A percentile compares a stretch with the other conserved stretches of the same genome.
phyloP scores from a whole-genome alignment of 2,113 vertebrate species.

The Platycercus adscitus region DNA sequence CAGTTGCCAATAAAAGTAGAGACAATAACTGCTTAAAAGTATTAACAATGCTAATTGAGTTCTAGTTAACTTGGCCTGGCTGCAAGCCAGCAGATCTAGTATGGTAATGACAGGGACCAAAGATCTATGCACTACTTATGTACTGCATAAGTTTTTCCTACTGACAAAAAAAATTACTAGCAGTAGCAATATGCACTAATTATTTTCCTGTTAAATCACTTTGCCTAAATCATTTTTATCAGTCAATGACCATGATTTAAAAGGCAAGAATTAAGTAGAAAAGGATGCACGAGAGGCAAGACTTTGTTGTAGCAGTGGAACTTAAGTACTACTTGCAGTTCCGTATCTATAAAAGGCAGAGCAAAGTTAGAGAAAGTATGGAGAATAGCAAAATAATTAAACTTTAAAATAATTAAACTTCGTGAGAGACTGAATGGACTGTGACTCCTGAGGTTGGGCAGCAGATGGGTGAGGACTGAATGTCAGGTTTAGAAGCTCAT shows the following conservation, averaged over 20 bases:
- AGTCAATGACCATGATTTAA: background rate
- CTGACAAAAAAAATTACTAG: background rate
- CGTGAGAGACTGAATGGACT: background rate
- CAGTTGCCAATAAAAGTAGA: slow-evolving; percentile 12
- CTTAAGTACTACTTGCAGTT: background rate
- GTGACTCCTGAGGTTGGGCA: background rate
- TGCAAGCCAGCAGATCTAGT: background rate
- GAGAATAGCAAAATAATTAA: background rate
- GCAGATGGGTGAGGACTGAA: background rate
- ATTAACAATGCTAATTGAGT: slow-evolving; percentile 37
- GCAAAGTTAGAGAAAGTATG: background rate
- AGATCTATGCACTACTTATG: background rate
- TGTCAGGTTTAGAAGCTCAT: background rate
- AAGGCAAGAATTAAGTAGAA: background rate
- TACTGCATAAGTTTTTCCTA: background rate
- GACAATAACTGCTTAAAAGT: slow-evolving; percentile 37
- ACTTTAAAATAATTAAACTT: background rate
- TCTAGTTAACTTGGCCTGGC: slow-evolving; percentile 14
- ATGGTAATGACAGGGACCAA: background rate
- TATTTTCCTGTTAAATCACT: background rate
- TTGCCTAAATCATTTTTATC: background rate
- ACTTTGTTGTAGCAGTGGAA: background rate
- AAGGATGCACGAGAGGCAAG: background rate
- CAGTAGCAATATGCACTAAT: background rate
- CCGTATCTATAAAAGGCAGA: background rate